A percentile compares a stretch with the other conserved stretches of the same genome.
phyloP scores from a whole-genome alignment of 2,797 vertebrate species.

The Tenualosa thibaudeaui region DNA sequence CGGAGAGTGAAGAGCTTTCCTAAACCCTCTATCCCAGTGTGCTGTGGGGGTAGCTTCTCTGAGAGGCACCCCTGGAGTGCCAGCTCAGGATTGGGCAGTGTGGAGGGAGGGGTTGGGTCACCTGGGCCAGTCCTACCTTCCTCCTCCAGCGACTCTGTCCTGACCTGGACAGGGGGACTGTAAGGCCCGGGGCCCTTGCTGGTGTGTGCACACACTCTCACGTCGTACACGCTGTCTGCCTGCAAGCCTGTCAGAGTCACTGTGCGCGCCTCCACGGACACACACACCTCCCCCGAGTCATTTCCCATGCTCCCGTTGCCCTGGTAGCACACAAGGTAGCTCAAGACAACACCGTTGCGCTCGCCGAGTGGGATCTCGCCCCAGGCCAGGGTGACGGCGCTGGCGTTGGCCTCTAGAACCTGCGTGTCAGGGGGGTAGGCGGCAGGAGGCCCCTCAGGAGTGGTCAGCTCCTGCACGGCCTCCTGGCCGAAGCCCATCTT shows the following conservation, averaged over 20 bases:
- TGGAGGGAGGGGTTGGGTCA: background rate
- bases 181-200: conserved; percentile 91
- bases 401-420: conserved; percentile 79
- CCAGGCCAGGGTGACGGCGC: conserved; percentile 82
- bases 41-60: background rate
- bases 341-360: conserved; percentile 85
- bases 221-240: conserved; percentile 93
- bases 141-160: conserved; percentile 92
- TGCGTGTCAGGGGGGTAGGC: conserved; percentile 87
- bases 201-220: conserved; percentile 93
- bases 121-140: conserved; percentile 87
- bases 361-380: conserved; percentile 85
- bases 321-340: conserved; percentile 88
- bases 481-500: conserved; percentile 95
- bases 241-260: conserved; percentile 88
- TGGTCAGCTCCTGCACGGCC: conserved; percentile 83
- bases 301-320: conserved; percentile 89
- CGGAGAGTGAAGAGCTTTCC: background rate
- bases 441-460: conserved; percentile 83
- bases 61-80: background rate
- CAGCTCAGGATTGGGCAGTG: background rate
- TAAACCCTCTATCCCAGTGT: background rate
- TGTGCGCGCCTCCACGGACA: conserved; percentile 78
- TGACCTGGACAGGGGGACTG: conserved; percentile 95
- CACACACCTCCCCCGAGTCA: conserved; percentile 79